Evolutionary conservation across 2,888 invertebrate genomes (phyloP), one percentile per base, ranked within the genome.

Genomic region (Melieria picta): DNA sequence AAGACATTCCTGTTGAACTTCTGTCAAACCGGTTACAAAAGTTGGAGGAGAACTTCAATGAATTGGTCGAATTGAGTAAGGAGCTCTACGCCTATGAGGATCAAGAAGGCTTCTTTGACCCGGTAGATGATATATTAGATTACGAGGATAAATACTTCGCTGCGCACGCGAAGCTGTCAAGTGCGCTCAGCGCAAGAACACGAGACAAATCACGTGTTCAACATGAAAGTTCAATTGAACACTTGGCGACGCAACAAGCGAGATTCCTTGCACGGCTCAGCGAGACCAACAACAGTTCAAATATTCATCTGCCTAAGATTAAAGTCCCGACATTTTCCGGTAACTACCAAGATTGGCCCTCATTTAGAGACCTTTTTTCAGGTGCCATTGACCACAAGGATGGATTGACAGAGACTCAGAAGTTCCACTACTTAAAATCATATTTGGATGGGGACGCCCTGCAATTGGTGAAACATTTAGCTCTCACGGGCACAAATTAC

Each of bases 71-170:
- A 5, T 43, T 61, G 61, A 45, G 43, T 61, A 42, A 61, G 45
- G n/a, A 61, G n/a, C 43, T 61, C n/a, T 61, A 61, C n/a, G 61
- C 30, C 5, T 61, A 43, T 61, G 42, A 42, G 43, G 61, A 61
- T 45, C 42, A 57, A 13, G 16, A 61, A 7, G 45, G 11, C 42
- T 61, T 61, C n/a, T 2, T 61, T 42, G 61, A 61, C 43, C 45
- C 61, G 5, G 61, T 61, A 9, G 43, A 61, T 16, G 60, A 42
- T 9, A 60, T 60, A 0, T 42, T 9, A 7, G 6, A 60, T 1
- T 60, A 60, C 43, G 45, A 61, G 43, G 61, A 61, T 43, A 61
- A 61, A 61, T 61, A 61, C 11, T 61, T 42, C 42, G 43, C 13
- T 42, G 61, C 61, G 30, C 45, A 61, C 9, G 42, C 7, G 50